Percentiles rank a stretch among this genome's conserved stretches.
Conservation (phyloP, 2,113 vertebrate species). For the Ranitomeya imitator region DNA sequence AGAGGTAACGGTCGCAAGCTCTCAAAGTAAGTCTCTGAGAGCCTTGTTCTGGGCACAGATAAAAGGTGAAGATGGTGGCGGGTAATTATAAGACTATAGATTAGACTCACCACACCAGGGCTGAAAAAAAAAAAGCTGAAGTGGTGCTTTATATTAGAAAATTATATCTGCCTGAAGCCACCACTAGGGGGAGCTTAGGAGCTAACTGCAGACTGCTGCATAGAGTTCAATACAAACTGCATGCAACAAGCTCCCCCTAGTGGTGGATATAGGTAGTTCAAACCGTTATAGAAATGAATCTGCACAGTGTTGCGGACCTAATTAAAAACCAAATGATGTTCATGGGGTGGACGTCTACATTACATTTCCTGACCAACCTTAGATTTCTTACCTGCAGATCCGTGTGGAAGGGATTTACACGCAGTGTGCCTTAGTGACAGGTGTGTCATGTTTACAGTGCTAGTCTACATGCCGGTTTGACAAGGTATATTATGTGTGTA, state of each 20-base stretch:
- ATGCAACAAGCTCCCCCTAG: not conserved
- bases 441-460: conserved; percentile 25
- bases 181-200: not conserved
- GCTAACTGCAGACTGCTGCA: not conserved
- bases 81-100: no score
- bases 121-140: no score
- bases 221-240: not conserved
- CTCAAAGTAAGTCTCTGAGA: no score
- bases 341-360: not conserved
- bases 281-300: not conserved
- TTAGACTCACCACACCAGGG: no score
- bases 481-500: not conserved
- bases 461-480: conserved; percentile 1
- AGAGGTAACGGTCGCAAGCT: no score
- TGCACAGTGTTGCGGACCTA: not conserved
- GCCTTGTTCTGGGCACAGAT: no score
- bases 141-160: not conserved
- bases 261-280: not conserved
- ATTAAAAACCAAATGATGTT: not conserved
- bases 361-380: conserved; percentile 1
- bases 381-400: not conserved
- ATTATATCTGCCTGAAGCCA: not conserved
- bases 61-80: no score
- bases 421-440: conserved; percentile 29
- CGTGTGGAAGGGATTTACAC: not conserved